A percentile compares a stretch with the other conserved stretches of the same genome.
phyloP scores from a whole-genome alignment of 2,888 invertebrate species.

The Plagodis dolabraria region DNA sequence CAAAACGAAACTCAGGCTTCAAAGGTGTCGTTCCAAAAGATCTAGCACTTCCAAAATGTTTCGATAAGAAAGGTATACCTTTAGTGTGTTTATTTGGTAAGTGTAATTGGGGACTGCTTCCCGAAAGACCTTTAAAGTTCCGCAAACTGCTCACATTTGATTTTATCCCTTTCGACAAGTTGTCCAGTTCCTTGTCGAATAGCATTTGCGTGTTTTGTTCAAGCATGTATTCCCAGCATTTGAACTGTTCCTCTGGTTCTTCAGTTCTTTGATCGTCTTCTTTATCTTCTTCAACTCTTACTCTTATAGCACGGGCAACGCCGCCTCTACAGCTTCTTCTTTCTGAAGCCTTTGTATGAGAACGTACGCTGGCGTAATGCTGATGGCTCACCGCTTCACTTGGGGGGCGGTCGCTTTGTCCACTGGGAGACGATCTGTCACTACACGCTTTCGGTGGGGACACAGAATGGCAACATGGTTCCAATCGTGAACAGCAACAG shows the following conservation, averaged over 20 bases:
- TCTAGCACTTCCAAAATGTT: conserved; percentile 92
- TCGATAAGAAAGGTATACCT: conserved; percentile 86
- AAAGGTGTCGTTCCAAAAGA: conserved; percentile 88
- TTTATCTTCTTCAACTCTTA: conserved; percentile 87
- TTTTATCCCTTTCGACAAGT: conserved; percentile 87
- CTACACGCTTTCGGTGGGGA: conserved; percentile 81
- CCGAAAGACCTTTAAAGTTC: conserved; percentile 86
- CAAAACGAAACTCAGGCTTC: conserved; percentile 85
- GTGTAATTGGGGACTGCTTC: conserved; percentile 89
- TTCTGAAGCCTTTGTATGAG: conserved; percentile 73
- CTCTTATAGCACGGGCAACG: conserved; percentile 86
- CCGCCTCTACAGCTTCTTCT: conserved; percentile 84
- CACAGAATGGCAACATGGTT: conserved; percentile 85
- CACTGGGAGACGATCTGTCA: conserved; percentile 93
- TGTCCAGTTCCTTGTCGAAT: conserved; percentile 94
- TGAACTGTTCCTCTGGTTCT: conserved; percentile 93
- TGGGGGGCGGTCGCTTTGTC: conserved; percentile 90
- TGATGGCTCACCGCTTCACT: conserved; percentile 73
- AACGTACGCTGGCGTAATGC: conserved; percentile 81
- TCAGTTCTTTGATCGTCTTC: conserved; percentile 74
- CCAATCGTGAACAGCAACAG: conserved; percentile 86
- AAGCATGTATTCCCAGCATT: conserved; percentile 97
- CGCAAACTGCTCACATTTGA: conserved; percentile 81
- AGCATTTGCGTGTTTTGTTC: conserved; percentile 95
- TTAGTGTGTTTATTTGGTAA: conserved; percentile 70